phyloP scores from a whole-genome alignment of 2,888 invertebrate species.

The Oasisia sp. region DNA sequence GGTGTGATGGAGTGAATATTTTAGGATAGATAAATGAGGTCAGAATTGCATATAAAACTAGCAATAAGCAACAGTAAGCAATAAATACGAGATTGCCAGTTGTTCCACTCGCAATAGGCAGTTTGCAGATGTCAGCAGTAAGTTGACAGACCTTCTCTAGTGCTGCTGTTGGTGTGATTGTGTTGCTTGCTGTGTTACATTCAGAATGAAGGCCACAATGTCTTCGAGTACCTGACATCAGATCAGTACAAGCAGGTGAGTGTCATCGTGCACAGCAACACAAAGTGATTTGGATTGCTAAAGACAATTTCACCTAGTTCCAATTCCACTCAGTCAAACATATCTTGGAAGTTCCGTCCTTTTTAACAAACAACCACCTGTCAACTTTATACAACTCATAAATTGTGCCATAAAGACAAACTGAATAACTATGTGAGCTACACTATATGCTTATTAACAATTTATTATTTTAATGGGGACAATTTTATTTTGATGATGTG shows the following conservation, averaged over 20 bases:
- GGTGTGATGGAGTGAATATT: too few species aligned
- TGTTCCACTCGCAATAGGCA: neutral
- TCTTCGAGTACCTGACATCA: constrained; percentile 78
- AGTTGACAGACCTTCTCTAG: neutral
- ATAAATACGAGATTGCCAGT: neutral
- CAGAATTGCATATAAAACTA: too few species aligned
- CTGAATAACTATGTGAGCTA: too few species aligned
- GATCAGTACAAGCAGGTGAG: constrained; percentile 76
- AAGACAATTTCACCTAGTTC: neutral
- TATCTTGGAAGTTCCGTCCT: too few species aligned
- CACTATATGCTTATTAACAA: too few species aligned
- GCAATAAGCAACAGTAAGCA: too few species aligned
- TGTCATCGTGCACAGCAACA: neutral
- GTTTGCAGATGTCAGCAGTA: neutral
- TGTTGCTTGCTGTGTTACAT: constrained; percentile 32
- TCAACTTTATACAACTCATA: too few species aligned
- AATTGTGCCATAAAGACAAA: too few species aligned
- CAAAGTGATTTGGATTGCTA: neutral
- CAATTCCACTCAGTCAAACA: neutral
- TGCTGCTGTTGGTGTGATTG: neutral
- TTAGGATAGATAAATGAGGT: too few species aligned
- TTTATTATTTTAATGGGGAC: too few species aligned
- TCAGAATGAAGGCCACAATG: constrained; percentile 84
- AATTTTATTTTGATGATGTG: too few species aligned
- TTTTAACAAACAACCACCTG: neutral